Evolutionary conservation across 2,888 invertebrate genomes (phyloP), one percentile per base, ranked within the genome.

Genomic region (Endotricha flammealis): DNA sequence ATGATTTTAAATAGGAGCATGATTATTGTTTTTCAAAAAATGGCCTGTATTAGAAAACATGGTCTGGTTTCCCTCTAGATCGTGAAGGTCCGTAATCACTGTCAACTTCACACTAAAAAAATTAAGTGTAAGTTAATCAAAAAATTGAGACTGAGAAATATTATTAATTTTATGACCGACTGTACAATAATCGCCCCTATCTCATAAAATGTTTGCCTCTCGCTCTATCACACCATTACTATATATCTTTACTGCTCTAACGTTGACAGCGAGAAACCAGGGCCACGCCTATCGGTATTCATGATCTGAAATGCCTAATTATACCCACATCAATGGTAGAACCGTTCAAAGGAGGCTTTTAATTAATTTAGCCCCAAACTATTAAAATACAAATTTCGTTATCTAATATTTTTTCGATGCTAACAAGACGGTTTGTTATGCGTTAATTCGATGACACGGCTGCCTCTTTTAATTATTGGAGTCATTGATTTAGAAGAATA

Each of bases 361-460:
- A 85, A 85, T 85, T 86, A 83, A 86, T 85, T 86, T 82, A 80
- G 66, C 64, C 71, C 77, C 68, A 73, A 80, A 80, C 79, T 82
- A 82, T 82, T 80, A 81, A 80, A 82, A 82, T 83, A 69, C 67
- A 70, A 83, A 83, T 85, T 83, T 81, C 58, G 77, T 79, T 79
- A 80, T 78, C 82, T 83, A 80, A 83, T 83, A 83, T 77, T 71
- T 74, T 73, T 64, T 82, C 74, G 72, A 67, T 63, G 68, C 60
- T 81, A 80, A 81, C 79, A 71, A 77, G 76, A 59, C 74, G 79
- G 81, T 77, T 81, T 83, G 65, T 81, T 81, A 57, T 50, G 47
- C 63, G 71, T 72, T 76, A 68, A 67, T 68, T 73, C 66, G 61
- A 64, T 64, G 65, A 66, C 64, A 76, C 63, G 66, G 62, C 63